Evolutionary conservation across 2,888 invertebrate genomes (phyloP).

Genomic region (Heliconius sara): DNA sequence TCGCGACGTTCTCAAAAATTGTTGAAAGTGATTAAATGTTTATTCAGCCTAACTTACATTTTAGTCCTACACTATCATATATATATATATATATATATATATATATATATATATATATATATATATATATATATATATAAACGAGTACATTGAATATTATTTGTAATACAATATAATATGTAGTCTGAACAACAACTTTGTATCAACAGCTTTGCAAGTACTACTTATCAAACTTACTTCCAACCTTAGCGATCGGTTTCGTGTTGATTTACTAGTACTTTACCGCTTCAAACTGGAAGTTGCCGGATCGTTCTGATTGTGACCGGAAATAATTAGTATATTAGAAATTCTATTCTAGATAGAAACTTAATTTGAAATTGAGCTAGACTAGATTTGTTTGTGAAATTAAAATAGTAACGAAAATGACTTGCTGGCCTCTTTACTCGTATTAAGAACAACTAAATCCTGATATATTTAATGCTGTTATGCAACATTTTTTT

Average conservation of each 20-base stretch:
- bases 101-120: no score
- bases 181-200: not conserved
- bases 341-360: conserved; percentile 12
- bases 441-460: no score
- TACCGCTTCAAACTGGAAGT: conserved; percentile 8
- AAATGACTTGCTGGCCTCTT: not conserved
- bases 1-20: not conserved
- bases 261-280: conserved; percentile 17
- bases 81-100: no score
- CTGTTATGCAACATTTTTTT: no score
- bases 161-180: not conserved
- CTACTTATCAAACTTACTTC: conserved; percentile 6
- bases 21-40: not conserved
- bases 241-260: conserved; percentile 20
- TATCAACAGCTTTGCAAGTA: conserved; percentile 11
- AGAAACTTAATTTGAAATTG: conserved; percentile 19
- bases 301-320: conserved; percentile 8
- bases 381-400: conserved; percentile 8
- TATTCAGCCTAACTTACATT: not conserved
- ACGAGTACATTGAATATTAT: not conserved
- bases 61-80: no score
- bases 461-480: no score
- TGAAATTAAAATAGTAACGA: not conserved
- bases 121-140: no score
- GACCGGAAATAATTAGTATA: conserved; percentile 19